Conservation (phyloP, 2,888 invertebrate genomes). For the Steinernema scapterisci region DNA sequence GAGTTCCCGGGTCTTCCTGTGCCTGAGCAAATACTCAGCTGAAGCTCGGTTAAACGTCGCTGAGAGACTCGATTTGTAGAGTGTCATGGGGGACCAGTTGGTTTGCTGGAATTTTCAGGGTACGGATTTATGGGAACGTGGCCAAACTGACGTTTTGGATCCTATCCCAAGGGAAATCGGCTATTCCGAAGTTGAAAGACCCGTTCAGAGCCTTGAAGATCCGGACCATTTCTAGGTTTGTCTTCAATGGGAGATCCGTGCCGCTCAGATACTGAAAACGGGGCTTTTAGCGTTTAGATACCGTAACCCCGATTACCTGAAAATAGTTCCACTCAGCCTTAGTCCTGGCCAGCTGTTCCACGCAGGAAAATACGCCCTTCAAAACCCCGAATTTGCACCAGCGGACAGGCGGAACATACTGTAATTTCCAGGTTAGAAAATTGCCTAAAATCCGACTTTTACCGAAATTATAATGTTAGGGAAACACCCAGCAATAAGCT, state of each 20-base stretch:
- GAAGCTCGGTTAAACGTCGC: not conserved
- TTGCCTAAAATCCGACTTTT: not conserved
- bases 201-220: constrained; percentile 51
- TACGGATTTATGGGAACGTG: not conserved
- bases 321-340: constrained; percentile 41
- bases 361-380: constrained; percentile 33
- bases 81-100: not conserved
- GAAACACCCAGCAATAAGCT: not conserved
- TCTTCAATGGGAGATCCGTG: constrained; percentile 48
- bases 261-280: constrained; percentile 39
- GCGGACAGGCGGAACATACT: constrained; percentile 33
- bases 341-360: constrained; percentile 19
- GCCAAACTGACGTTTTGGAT: not conserved
- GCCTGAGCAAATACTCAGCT: not conserved
- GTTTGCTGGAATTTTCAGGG: not conserved
- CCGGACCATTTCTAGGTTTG: constrained; percentile 51
- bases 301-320: constrained; percentile 33
- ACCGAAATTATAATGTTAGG: not conserved
- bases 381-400: constrained; percentile 37
- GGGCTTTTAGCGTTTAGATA: not conserved
- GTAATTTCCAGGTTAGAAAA: not conserved
- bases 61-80: constrained; percentile 12
- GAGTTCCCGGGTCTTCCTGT: not conserved
- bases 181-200: constrained; percentile 41
- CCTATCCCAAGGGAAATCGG: not conserved